A percentile compares a stretch with the other conserved stretches of the same genome.
These are phyloP conservation scores for Micrastur ruficollis DNA, from an alignment of 2,797 vertebrate genomes.

Conservation along the genomic window DNA sequence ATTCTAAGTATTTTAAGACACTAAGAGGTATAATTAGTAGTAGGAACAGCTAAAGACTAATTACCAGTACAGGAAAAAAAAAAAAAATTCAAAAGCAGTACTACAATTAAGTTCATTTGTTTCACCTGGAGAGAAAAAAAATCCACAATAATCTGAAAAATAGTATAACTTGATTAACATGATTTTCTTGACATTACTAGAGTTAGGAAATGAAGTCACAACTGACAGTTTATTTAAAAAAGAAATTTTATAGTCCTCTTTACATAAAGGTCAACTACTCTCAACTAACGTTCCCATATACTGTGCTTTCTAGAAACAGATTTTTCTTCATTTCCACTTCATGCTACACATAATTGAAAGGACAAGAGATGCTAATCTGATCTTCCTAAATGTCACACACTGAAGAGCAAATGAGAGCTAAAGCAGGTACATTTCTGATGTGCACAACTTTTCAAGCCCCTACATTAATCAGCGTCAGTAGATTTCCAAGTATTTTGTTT, in stretches of 20 bases:
- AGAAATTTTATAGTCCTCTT: neutral
- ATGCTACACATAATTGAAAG: constrained; percentile 18
- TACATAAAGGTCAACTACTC: constrained; percentile 3
- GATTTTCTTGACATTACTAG: neutral
- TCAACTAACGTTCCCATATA: neutral
- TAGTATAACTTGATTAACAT: neutral
- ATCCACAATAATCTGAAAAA: neutral
- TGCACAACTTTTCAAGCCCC: neutral
- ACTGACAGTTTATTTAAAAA: neutral
- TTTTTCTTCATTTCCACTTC: constrained; percentile 39
- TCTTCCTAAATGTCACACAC: constrained; percentile 35
- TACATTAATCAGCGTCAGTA: constrained; percentile 8
- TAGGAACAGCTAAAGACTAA: constrained; percentile 17
- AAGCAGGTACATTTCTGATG: constrained; percentile 15
- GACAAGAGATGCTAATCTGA: constrained; percentile 53
- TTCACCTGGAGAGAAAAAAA: neutral
- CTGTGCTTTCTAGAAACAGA: constrained; percentile 40
- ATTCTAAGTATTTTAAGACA: constrained; percentile 9
- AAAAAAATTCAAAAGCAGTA: neutral
- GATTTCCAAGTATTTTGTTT: constrained; percentile 52
- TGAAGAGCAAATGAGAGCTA: neutral
- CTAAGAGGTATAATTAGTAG: constrained; percentile 1
- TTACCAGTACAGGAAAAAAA: neutral
- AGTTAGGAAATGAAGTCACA: neutral
- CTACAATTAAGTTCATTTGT: neutral